Conservation (phyloP, 2,797 vertebrate genomes). For the Alca torda region DNA sequence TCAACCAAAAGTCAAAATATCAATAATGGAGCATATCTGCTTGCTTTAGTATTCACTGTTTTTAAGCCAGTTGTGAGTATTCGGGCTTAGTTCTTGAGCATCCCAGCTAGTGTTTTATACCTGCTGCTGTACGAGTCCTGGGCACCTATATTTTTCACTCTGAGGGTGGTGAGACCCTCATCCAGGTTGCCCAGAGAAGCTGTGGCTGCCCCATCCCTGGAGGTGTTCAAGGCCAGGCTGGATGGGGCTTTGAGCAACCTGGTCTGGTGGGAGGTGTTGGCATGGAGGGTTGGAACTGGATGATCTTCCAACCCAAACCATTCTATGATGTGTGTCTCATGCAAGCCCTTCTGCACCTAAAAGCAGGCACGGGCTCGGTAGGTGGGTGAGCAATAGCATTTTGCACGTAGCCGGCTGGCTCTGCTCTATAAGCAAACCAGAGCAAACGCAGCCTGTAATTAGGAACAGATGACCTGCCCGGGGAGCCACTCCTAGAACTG, state of each 20-base stretch:
- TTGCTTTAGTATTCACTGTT: not conserved
- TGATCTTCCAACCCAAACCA: not conserved
- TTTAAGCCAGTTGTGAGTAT: not conserved
- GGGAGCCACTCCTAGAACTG: not conserved
- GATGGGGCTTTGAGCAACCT: not conserved
- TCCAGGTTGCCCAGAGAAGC: not conserved
- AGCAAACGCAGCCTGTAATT: not conserved
- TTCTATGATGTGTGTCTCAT: not conserved
- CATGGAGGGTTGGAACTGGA: not conserved
- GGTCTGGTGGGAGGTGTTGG: not conserved
- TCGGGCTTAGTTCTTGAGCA: accelerated
- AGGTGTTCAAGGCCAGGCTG: not conserved
- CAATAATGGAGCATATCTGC: accelerated
- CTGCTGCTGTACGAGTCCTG: not conserved
- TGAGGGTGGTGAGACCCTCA: not conserved
- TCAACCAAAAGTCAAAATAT: not conserved
- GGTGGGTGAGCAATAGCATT: not conserved
- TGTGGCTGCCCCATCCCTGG: not conserved
- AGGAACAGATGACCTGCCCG: not conserved
- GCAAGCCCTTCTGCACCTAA: not conserved
- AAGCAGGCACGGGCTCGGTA: accelerated
- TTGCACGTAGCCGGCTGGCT: accelerated
- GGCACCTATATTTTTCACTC: not conserved
- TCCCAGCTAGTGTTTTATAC: not conserved
- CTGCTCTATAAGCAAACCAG: not conserved